Conservation (phyloP, 2,888 invertebrate genomes). For the Andrena fulva region DNA sequence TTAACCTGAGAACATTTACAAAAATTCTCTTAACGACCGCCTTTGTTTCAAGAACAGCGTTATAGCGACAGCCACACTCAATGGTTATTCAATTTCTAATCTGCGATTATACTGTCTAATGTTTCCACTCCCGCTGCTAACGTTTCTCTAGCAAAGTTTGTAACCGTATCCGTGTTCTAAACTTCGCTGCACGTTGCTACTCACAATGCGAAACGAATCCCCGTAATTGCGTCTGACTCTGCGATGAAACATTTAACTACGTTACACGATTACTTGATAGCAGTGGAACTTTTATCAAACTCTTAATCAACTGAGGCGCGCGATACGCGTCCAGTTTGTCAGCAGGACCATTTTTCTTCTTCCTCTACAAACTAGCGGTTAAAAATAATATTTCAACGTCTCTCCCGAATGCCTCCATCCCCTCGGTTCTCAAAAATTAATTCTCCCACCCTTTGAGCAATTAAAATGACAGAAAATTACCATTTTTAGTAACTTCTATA, state of each 20-base stretch:
- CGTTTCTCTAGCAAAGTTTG: constrained; percentile 2
- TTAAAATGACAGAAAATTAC: too few species aligned
- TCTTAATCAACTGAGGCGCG: neutral
- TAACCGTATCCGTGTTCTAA: constrained; percentile 19
- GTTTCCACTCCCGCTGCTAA: neutral
- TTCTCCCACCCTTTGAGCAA: too few species aligned
- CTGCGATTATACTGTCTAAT: neutral
- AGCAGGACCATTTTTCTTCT: neutral
- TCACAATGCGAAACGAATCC: constrained; percentile 16
- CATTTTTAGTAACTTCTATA: too few species aligned
- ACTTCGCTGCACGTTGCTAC: neutral
- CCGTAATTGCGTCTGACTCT: neutral
- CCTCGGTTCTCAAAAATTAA: too few species aligned
- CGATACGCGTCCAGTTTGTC: too few species aligned
- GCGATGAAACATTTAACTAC: constrained; percentile 17
- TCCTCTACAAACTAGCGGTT: too few species aligned
- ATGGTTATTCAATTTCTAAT: neutral
- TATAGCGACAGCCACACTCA: neutral
- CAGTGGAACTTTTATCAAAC: neutral
- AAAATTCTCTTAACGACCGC: neutral
- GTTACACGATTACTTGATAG: neutral
- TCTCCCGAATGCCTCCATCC: too few species aligned
- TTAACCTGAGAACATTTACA: neutral
- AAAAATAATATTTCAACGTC: too few species aligned
- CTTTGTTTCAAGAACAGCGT: neutral